Base-by-base conservation (phyloP, 2,797 vertebrate genomes). In the Pseudopleuronectes americanus region DNA sequence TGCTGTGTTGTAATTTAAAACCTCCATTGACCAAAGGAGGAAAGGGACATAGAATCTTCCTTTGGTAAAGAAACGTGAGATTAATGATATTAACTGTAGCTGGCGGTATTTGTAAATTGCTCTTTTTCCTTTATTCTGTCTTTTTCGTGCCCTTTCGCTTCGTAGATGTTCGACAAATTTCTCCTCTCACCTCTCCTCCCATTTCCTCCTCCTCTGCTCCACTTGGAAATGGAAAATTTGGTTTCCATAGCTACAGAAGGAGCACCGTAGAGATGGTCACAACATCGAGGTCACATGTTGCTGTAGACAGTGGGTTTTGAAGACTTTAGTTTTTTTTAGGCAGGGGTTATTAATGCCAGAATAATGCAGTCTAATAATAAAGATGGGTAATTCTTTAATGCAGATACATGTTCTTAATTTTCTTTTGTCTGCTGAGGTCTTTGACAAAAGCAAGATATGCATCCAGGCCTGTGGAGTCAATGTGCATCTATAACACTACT, bases 171-270 rank as follows among this genome's bases (percentile, higher is more conserved):
- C 47, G 71, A 52, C 21, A 41, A 53, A 77, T 45, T 6, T 45
- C 43, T 83, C 57, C 65, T 57, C 51, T 79, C 59, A 74, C 64
- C 45, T 81, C 13, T 26, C 76, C 58, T 68, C 51, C 22, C 28
- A 60, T 71, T 59, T 74, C 33, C 23, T 52, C 57, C 65, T 64
- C 36, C 23, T 59, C 38, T 24, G 2, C 23, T 24, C 23, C 23
- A 2, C 23, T 41, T 79, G 64, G 22, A 80, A 81, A 17, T 45
- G 43, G 16, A 17, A 17, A 45, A 28, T 63, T 78, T 64, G 71
- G 90, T 93, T 91, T 85, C 92, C 86, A 90, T 92, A 84, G 91
- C 83, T 90, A 93, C 92, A 33, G 69, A 68, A 55, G 63, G 54
- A 80, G 65, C 73, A 57, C 49, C 21, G 24, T 65, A 64, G 65